Conservation (phyloP, 2,888 invertebrate species). For the Chesias legatella region DNA sequence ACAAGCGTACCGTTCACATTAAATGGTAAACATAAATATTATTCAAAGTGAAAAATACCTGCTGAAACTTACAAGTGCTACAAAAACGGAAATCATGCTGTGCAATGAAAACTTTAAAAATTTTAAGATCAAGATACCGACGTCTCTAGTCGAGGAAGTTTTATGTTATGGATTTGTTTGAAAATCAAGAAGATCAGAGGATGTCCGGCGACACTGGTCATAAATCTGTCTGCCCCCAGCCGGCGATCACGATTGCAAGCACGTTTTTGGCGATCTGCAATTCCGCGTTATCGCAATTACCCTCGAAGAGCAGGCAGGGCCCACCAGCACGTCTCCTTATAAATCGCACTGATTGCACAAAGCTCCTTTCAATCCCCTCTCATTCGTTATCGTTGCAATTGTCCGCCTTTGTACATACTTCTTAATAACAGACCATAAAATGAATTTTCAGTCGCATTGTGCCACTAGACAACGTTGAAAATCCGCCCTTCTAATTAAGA, state of each 20-base stretch:
- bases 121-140: too few relatives aligned
- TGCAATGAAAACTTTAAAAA: too few relatives aligned
- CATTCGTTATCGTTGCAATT: conserved; percentile 72
- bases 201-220: conserved; percentile 12
- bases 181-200: not conserved
- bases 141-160: too few relatives aligned
- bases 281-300: conserved; percentile 50
- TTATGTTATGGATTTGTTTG: not conserved
- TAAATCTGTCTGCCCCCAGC: conserved; percentile 21
- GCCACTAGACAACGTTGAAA: conserved; percentile 20
- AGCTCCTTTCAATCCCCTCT: conserved; percentile 63
- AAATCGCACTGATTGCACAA: conserved; percentile 76
- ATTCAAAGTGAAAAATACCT: too few relatives aligned
- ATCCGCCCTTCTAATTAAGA: conserved; percentile 25
- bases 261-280: conserved; percentile 43
- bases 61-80: too few relatives aligned
- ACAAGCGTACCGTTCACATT: too few relatives aligned
- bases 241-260: conserved; percentile 39
- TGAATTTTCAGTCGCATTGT: conserved; percentile 46
- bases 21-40: too few relatives aligned
- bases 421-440: conserved; percentile 58
- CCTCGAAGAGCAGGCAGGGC: conserved; percentile 38
- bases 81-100: too few relatives aligned
- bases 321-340: conserved; percentile 47
- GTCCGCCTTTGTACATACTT: conserved; percentile 52